These are phyloP conservation scores for Silurus glanis DNA, from an alignment of 2,113 vertebrate genomes.

Conservation along the genomic window DNA sequence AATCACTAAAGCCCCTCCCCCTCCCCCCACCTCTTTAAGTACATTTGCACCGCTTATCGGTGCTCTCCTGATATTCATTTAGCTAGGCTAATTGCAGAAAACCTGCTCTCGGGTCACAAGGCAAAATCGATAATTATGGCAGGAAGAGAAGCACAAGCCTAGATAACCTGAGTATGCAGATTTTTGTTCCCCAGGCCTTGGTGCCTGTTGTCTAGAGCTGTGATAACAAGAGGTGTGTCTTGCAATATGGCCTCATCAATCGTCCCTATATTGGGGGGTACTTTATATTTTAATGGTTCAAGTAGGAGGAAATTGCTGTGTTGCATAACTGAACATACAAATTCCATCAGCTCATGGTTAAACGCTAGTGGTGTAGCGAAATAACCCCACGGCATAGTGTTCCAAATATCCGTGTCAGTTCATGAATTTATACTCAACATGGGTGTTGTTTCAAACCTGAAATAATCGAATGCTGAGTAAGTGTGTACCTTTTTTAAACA, in stretches of 20 bases:
- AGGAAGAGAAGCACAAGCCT: conserved; percentile 33
- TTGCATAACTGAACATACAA: conserved; percentile 3
- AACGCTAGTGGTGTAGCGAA: neutral
- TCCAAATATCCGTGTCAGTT: neutral
- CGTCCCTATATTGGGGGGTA: conserved; percentile 40
- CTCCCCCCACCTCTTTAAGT: conserved; percentile 13
- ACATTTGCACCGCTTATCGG: conserved; percentile 48
- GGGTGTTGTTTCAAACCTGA: neutral
- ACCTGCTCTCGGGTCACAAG: conserved; percentile 54
- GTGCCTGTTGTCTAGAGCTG: conserved; percentile 4
- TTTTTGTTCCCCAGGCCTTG: conserved; percentile 2
- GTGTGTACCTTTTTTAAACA: neutral
- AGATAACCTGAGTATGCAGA: conserved; percentile 35
- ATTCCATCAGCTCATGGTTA: conserved; percentile 23
- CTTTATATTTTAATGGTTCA: conserved; percentile 3
- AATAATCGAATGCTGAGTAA: neutral
- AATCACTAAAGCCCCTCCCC: conserved; percentile 46
- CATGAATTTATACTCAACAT: neutral
- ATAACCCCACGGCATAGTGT: neutral
- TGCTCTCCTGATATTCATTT: conserved; percentile 47
- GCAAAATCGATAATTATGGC: conserved; percentile 64
- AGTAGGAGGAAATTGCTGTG: neutral
- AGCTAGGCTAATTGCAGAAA: conserved; percentile 49
- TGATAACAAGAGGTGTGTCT: conserved; percentile 38
- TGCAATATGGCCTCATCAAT: conserved; percentile 34